Percentiles rank a stretch among this genome's conserved stretches.
phyloP scores from a whole-genome alignment of 2,113 vertebrate genomes.

The Corydoras sp. region DNA sequence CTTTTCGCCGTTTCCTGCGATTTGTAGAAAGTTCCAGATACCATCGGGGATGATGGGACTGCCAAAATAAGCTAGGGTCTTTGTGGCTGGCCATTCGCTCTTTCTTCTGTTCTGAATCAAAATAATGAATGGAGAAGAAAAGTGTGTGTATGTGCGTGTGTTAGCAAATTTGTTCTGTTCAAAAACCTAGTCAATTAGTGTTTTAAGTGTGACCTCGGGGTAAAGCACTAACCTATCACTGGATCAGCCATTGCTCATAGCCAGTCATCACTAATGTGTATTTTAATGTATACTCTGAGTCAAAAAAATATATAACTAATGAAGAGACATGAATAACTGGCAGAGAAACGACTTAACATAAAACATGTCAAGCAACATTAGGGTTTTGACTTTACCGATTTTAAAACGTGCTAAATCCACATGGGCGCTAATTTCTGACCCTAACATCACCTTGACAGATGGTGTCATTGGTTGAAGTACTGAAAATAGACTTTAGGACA shows the following conservation, averaged over 20 bases:
- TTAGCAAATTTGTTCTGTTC: neutral
- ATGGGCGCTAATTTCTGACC: neutral
- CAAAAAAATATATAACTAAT: no score
- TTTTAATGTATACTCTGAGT: neutral
- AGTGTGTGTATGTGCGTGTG: slow-evolving; percentile 22
- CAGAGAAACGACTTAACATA: no score
- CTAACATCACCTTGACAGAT: slow-evolving; percentile 11
- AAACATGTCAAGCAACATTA: no score
- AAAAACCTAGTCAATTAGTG: no score
- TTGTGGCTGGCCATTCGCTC: slow-evolving; percentile 54
- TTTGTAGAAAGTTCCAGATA: slow-evolving; percentile 32
- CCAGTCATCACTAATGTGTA: slow-evolving; percentile 54
- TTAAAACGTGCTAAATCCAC: neutral
- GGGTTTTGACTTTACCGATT: no score
- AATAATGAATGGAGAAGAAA: slow-evolving; percentile 9
- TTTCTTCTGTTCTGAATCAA: slow-evolving; percentile 22
- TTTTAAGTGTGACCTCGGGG: slow-evolving; percentile 36
- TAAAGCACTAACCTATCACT: slow-evolving; percentile 51
- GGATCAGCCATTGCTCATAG: slow-evolving; percentile 36
- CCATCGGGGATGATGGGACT: slow-evolving; percentile 74
- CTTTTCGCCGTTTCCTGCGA: slow-evolving; percentile 36
- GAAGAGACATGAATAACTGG: no score
- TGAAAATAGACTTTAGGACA: slow-evolving; percentile 12
- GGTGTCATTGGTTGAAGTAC: slow-evolving; percentile 20
- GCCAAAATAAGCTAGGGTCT: slow-evolving; percentile 59